Evolutionary conservation across 2,888 invertebrate genomes (phyloP).

Genomic region (Gnatocerus cornutus): DNA sequence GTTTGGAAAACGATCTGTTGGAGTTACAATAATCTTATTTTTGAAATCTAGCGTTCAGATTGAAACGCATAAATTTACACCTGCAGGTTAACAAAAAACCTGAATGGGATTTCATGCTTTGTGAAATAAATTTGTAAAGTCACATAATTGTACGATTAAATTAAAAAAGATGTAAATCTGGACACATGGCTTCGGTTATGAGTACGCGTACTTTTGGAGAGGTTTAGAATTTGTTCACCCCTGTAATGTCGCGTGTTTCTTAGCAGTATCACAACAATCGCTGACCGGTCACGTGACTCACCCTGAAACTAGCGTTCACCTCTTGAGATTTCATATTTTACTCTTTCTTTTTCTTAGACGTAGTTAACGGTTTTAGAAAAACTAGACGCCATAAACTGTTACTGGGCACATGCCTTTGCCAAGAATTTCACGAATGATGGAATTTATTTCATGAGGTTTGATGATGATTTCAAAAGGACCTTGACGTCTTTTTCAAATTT

Average conservation of each 20-base stretch:
- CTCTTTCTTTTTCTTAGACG: slow-evolving; percentile 35
- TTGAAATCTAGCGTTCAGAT: no score
- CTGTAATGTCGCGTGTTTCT: slow-evolving; percentile 63
- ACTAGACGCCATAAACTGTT: no score
- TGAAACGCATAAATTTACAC: no score
- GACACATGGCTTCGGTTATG: slow-evolving; percentile 3
- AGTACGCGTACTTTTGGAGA: slow-evolving; percentile 10
- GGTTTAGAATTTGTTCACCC: slow-evolving; percentile 57
- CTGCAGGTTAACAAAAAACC: background rate
- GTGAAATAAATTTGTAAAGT: slow-evolving; percentile 5
- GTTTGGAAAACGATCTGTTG: background rate
- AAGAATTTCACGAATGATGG: no score
- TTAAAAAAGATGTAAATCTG: slow-evolving; percentile 18
- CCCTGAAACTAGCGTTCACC: slow-evolving; percentile 55
- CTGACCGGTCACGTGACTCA: slow-evolving; percentile 66
- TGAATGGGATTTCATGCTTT: slow-evolving; percentile 9
- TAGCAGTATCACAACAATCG: slow-evolving; percentile 64
- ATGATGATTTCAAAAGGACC: no score
- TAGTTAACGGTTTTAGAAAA: no score
- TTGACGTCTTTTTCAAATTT: no score
- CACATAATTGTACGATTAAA: background rate
- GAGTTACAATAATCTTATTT: background rate
- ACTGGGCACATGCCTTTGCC: no score
- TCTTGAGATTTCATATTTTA: slow-evolving; percentile 56
- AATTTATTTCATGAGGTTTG: no score